A percentile compares a stretch with the other conserved stretches of the same genome.
phyloP scores from a whole-genome alignment of 2,797 vertebrate genomes.

The Micropoecilia bifurca region DNA sequence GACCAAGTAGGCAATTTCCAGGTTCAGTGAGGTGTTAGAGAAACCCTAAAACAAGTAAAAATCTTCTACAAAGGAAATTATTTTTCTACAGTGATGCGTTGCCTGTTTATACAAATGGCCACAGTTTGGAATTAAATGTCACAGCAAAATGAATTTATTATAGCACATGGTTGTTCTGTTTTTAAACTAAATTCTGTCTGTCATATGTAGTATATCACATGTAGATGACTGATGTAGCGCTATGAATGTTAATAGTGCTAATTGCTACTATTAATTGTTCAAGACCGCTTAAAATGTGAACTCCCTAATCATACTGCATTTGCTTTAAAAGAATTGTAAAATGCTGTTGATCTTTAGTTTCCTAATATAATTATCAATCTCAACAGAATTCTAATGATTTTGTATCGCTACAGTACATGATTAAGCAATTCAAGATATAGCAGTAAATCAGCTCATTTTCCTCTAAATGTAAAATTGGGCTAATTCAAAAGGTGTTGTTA shows the following conservation, averaged over 20 bases:
- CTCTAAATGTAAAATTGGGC: not conserved
- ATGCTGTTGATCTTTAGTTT: not conserved
- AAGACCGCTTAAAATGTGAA: not conserved
- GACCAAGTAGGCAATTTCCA: not conserved
- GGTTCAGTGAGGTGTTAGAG: not conserved
- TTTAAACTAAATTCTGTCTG: not conserved
- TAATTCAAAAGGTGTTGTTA: not conserved
- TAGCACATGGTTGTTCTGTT: not conserved
- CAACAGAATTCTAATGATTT: not conserved
- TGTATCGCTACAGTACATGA: not conserved
- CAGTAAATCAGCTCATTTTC: not conserved
- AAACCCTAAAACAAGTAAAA: not conserved
- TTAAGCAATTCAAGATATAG: not conserved
- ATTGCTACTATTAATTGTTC: not conserved
- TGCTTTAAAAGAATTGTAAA: not conserved
- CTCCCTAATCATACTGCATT: not conserved
- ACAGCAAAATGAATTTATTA: not conserved
- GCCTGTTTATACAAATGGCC: not conserved
- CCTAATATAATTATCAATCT: not conserved
- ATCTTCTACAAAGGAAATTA: not conserved
- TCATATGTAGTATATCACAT: not conserved
- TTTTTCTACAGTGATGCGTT: not conserved
- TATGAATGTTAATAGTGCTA: not conserved
- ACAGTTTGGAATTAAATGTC: not conserved
- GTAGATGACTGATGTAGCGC: not conserved